Conservation (phyloP, 2,113 vertebrate species). For the Gobio gobio region DNA sequence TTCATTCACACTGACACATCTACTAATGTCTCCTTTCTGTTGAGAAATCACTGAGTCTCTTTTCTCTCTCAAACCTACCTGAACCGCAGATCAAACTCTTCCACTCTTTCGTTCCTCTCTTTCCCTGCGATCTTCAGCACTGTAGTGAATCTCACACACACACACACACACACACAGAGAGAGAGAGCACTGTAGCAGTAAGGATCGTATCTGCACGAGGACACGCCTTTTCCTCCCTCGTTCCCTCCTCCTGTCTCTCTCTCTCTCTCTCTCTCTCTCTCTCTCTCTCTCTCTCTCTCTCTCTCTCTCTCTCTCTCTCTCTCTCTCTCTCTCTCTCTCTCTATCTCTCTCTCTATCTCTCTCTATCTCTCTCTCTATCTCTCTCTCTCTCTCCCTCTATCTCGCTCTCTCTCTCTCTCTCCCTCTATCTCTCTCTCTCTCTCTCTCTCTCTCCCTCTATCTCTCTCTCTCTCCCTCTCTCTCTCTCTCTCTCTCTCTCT, state of each 20-base stretch:
- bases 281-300: constrained; percentile 66
- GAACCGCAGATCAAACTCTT: constrained; percentile 34
- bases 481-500: too few relatives aligned
- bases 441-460: too few relatives aligned
- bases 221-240: constrained; percentile 78
- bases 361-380: too few relatives aligned
- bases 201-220: constrained; percentile 68
- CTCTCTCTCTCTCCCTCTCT: too few relatives aligned
- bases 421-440: too few relatives aligned
- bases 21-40: neutral
- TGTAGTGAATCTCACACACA: constrained; percentile 68
- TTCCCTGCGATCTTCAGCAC: neutral
- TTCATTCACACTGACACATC: neutral
- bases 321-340: constrained; percentile 68
- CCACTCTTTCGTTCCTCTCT: constrained; percentile 49
- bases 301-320: constrained; percentile 46
- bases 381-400: too few relatives aligned
- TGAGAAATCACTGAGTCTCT: neutral
- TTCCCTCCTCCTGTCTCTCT: constrained; percentile 57
- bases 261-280: constrained; percentile 58
- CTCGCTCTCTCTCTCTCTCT: too few relatives aligned
- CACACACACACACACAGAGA: constrained; percentile 29
- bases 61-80: constrained; percentile 37
- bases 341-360: constrained; percentile 11
- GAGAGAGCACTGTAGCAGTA: constrained; percentile 57